These are phyloP conservation scores for Lerema accius DNA, from an alignment of 1,140 invertebrate genomes.

Conservation along the genomic window DNA sequence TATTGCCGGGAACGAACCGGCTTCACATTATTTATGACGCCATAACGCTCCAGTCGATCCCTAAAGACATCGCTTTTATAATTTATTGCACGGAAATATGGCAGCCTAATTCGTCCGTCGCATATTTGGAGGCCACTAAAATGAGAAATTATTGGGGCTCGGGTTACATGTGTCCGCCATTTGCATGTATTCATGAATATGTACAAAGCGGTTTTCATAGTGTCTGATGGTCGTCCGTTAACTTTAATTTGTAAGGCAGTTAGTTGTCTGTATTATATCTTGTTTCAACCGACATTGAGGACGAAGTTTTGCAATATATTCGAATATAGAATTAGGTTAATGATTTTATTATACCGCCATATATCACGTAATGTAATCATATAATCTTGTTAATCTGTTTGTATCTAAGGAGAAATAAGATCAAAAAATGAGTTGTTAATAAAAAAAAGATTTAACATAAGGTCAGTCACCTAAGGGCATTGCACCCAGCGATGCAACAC, in stretches of 20 bases:
- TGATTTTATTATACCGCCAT: too few relatives aligned
- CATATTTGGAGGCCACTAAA: slow-evolving; percentile 59
- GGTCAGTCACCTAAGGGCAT: too few relatives aligned
- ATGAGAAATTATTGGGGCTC: slow-evolving; percentile 52
- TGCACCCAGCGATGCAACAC: too few relatives aligned
- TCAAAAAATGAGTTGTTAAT: too few relatives aligned
- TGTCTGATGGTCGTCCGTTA: neutral
- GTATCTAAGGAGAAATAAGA: too few relatives aligned
- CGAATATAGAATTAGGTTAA: too few relatives aligned
- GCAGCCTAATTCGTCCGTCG: slow-evolving; percentile 64
- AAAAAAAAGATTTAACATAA: too few relatives aligned
- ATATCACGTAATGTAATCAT: too few relatives aligned
- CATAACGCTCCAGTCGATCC: slow-evolving; percentile 67
- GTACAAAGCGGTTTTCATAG: neutral
- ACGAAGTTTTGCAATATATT: too few relatives aligned
- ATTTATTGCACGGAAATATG: slow-evolving; percentile 75
- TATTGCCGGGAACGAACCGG: slow-evolving; percentile 52
- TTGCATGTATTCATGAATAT: slow-evolving; percentile 25
- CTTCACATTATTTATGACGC: slow-evolving; percentile 68
- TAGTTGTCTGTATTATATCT: neutral
- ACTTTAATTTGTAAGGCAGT: neutral
- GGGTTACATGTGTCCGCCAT: slow-evolving; percentile 23
- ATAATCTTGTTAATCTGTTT: too few relatives aligned
- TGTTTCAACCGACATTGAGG: neutral
- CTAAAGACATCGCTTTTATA: slow-evolving; percentile 76